phyloP scores from a whole-genome alignment of 1,140 invertebrate genomes.

The Drosophila ananassae region DNA sequence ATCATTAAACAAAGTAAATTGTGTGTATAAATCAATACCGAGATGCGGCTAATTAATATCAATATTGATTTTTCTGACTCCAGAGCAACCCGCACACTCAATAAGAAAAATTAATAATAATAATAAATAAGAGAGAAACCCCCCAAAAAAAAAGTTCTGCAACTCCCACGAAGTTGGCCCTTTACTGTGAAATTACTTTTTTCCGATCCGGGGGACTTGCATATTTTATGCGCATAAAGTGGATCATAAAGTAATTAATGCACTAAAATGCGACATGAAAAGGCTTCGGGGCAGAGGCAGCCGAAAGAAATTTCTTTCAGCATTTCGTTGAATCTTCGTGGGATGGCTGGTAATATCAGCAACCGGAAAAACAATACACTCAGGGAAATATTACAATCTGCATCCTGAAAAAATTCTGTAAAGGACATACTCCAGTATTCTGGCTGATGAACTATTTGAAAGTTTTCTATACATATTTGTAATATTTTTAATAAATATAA shows the following conservation, averaged over 20 bases:
- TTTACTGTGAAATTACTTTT: conserved; percentile 52
- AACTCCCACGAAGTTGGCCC: conserved; percentile 66
- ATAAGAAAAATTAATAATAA: neutral
- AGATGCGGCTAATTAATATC: conserved; percentile 64
- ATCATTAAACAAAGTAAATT: conserved; percentile 67
- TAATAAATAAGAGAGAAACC: conserved; percentile 12
- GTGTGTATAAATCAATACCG: conserved; percentile 65
- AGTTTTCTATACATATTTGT: neutral
- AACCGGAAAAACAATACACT: conserved; percentile 11
- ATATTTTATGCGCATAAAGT: conserved; percentile 77
- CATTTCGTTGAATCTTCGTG: conserved; percentile 58
- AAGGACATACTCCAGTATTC: neutral
- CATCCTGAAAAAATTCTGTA: too few relatives aligned
- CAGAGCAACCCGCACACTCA: neutral
- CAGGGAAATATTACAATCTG: neutral
- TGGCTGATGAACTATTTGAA: neutral
- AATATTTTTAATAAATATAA: neutral
- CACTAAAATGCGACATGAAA: conserved; percentile 83
- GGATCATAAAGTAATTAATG: conserved; percentile 83
- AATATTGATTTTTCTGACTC: conserved; percentile 54
- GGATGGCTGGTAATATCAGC: conserved; percentile 41
- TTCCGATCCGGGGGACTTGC: conserved; percentile 42
- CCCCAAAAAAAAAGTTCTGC: conserved; percentile 24
- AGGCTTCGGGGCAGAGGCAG: conserved; percentile 50
- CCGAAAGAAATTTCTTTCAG: conserved; percentile 56